These are phyloP conservation scores for Adelphocoris suturalis DNA, from an alignment of 2,888 invertebrate species.

Conservation along the genomic window DNA sequence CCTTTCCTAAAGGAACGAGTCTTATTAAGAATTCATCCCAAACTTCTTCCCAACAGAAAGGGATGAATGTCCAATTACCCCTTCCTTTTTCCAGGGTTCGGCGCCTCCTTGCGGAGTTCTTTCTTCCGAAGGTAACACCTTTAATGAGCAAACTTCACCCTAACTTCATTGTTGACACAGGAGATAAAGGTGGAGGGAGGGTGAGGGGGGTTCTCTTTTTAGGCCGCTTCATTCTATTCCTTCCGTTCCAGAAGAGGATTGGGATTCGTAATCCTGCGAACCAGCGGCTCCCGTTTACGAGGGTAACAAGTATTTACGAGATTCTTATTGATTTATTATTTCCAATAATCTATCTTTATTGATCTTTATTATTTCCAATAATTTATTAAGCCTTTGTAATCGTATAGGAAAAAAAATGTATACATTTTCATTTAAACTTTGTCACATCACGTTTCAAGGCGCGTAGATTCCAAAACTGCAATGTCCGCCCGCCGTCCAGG, in stretches of 20 bases:
- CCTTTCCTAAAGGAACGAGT: slow-evolving; percentile 38
- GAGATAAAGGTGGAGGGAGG: slow-evolving; percentile 63
- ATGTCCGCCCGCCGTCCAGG: too few relatives aligned
- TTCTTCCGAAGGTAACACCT: slow-evolving; percentile 69
- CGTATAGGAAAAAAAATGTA: too few relatives aligned
- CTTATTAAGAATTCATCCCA: slow-evolving; percentile 61
- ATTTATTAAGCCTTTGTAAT: too few relatives aligned
- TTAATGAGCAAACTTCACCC: slow-evolving; percentile 68
- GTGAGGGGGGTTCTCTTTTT: background rate
- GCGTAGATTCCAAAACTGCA: too few relatives aligned
- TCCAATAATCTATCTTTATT: too few relatives aligned
- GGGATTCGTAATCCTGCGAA: slow-evolving; percentile 52
- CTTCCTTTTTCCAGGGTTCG: background rate
- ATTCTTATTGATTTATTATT: too few relatives aligned
- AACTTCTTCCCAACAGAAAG: slow-evolving; percentile 61
- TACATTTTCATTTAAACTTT: too few relatives aligned
- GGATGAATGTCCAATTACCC: slow-evolving; percentile 70
- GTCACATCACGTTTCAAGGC: too few relatives aligned
- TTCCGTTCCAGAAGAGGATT: background rate
- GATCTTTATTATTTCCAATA: too few relatives aligned
- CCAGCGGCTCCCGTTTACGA: slow-evolving; percentile 59
- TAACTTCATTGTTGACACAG: slow-evolving; percentile 65
- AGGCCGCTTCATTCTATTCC: background rate
- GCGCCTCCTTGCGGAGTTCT: slow-evolving; percentile 62
- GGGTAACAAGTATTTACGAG: slow-evolving; percentile 39